Conservation (phyloP, 2,797 vertebrate genomes). For the Siniperca obscura region DNA sequence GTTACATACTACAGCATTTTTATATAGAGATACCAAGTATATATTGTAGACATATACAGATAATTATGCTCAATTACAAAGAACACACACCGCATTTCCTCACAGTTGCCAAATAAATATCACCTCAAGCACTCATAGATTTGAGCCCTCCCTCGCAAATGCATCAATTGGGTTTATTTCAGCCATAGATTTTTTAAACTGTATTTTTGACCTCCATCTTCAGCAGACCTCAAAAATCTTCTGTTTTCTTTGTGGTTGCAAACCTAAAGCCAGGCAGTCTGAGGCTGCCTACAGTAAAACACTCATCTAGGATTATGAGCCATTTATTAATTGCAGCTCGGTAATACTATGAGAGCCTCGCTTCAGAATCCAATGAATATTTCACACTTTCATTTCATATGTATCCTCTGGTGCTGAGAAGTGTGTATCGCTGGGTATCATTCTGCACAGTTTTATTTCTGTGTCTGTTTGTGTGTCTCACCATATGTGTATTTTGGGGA, state of each 20-base stretch:
- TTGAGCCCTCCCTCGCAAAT: not conserved
- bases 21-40: not conserved
- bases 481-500: conserved; percentile 38
- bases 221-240: conserved; percentile 43
- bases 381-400: conserved; percentile 80
- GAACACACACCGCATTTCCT: not conserved
- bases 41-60: not conserved
- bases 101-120: conserved; percentile 11
- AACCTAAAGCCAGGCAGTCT: conserved; percentile 59
- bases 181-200: conserved; percentile 36
- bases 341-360: conserved; percentile 72
- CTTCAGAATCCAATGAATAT: conserved; percentile 82
- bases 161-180: conserved; percentile 32
- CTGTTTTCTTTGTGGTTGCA: conserved; percentile 63
- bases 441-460: conserved; percentile 48
- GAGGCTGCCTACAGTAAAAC: conserved; percentile 73
- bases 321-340: conserved; percentile 80
- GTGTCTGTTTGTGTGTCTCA: conserved; percentile 3
- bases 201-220: conserved; percentile 53
- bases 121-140: not conserved
- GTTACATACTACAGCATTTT: not conserved
- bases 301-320: conserved; percentile 81
- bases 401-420: conserved; percentile 72
- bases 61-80: not conserved
- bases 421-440: conserved; percentile 59